Evolutionary conservation across 2,888 invertebrate species (phyloP).

Genomic region (Pristionchus arcanus): DNA sequence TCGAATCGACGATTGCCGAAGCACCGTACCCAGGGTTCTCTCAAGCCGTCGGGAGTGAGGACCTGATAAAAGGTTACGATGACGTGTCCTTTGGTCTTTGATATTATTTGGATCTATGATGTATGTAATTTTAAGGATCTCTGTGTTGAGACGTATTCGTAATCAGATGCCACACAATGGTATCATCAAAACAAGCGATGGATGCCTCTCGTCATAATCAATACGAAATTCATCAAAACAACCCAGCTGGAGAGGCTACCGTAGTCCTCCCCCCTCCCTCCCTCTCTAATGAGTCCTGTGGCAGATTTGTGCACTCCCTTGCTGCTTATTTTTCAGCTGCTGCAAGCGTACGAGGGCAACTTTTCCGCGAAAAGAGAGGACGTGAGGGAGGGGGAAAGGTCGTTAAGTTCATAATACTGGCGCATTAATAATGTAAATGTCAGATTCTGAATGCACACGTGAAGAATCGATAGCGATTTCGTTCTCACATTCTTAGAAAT

Average conservation of each 20-base stretch:
- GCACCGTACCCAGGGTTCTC: slow-evolving; percentile 56
- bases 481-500: background rate
- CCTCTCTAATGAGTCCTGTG: background rate
- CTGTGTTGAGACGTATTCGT: background rate
- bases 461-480: background rate
- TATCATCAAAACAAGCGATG: slow-evolving; percentile 11
- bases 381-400: background rate
- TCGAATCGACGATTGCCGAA: slow-evolving; percentile 65
- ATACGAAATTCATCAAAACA: background rate
- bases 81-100: background rate
- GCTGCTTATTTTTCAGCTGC: background rate
- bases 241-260: background rate
- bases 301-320: background rate
- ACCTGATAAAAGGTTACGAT: background rate
- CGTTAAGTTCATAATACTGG: background rate
- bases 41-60: background rate
- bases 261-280: background rate
- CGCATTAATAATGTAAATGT: background rate
- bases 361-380: background rate
- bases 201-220: background rate
- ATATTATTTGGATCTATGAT: background rate
- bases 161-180: background rate
- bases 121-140: background rate
- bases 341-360: slow-evolving; percentile 44
- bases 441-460: background rate